A percentile compares a stretch with the other conserved stretches of the same genome.
Conservation (phyloP, 2,113 vertebrate genomes). For the Ammodytes dubius region DNA sequence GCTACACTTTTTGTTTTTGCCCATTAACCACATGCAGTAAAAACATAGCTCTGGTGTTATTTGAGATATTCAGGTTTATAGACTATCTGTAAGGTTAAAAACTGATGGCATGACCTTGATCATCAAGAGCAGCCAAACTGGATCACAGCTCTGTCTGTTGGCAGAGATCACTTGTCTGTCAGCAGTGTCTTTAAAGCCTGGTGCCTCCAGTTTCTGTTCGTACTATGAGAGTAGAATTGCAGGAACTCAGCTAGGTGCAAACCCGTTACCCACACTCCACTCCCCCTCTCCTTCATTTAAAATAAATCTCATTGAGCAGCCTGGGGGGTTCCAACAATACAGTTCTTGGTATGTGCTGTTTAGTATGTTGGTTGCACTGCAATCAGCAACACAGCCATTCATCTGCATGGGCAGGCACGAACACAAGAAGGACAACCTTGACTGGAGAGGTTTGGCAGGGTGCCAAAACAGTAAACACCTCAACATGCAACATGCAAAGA, state of each 20-base stretch:
- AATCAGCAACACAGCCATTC: conserved; percentile 42
- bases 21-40: not conserved
- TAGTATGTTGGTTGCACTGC: conserved; percentile 15
- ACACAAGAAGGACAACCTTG: conserved; percentile 61
- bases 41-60: not conserved
- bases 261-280: not conserved
- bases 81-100: not conserved
- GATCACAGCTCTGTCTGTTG: conserved; percentile 3
- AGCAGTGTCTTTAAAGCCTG: not conserved
- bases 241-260: not conserved
- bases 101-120: not conserved
- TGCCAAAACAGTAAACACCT: conserved; percentile 52
- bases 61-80: not conserved
- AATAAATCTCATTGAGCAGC: not conserved
- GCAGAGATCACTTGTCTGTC: conserved; percentile 13
- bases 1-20: not conserved
- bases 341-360: conserved; percentile 35
- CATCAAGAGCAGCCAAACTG: not conserved
- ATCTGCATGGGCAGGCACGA: conserved; percentile 40
- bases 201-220: not conserved
- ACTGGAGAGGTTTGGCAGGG: conserved; percentile 35
- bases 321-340: not conserved
- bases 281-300: conserved; percentile 5
- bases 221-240: not conserved
- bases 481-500: not conserved